phyloP scores from a whole-genome alignment of 2,113 vertebrate species.

The Psittacula cyanocephala region DNA sequence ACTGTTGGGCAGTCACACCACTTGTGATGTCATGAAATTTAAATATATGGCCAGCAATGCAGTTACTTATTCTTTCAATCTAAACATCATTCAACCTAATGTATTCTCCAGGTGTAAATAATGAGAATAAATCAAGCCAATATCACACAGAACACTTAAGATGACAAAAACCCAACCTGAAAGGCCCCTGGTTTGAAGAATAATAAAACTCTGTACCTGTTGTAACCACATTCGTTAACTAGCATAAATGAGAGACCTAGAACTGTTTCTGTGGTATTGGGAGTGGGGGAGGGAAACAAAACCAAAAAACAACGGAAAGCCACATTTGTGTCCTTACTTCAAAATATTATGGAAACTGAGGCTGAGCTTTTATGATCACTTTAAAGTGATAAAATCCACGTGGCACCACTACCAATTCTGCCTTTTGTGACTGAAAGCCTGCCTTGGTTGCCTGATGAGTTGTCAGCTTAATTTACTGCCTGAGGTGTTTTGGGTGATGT shows the following conservation, averaged over 20 bases:
- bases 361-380: neutral
- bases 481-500: neutral
- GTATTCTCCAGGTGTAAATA: neutral
- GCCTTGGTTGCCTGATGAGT: neutral
- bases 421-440: neutral
- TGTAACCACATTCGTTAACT: neutral
- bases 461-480: neutral
- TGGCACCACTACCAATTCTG: neutral
- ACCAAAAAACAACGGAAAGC: neutral
- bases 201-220: neutral
- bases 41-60: neutral
- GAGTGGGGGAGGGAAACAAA: neutral
- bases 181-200: neutral
- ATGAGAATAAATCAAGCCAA: neutral
- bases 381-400: neutral
- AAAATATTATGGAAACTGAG: neutral
- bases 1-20: neutral
- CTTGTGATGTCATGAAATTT: neutral
- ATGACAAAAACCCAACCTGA: neutral
- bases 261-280: neutral
- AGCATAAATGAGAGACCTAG: neutral
- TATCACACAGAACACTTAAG: neutral
- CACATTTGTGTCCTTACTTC: neutral
- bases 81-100: neutral
- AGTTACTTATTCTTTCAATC: neutral